Evolutionary conservation across 2,797 vertebrate species (phyloP), one percentile per base, ranked within the genome.

Genomic region (Mus caroli): DNA sequence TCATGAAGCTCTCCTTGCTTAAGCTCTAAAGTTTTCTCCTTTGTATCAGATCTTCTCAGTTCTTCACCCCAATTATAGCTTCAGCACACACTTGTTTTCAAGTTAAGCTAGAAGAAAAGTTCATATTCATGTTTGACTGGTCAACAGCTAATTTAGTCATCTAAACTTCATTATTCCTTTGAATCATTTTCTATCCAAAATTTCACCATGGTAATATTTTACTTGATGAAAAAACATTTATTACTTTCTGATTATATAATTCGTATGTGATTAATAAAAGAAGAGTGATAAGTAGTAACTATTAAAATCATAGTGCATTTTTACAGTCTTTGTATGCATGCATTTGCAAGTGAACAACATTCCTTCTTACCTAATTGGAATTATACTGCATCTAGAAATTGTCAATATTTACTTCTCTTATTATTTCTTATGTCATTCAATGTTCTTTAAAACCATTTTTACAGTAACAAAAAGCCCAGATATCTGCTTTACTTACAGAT

Each of bases 401-500:
- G 50, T 58, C 54, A 90, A 86, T 78, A 71, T 95, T 86, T 40
- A 73, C 26, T 93, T 96, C 15, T 4, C 12, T 97, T 95, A 95
- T 6, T 50, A 87, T 94, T 93, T 89, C 34, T 91, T 80, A 26
- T 34, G 17, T 37, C 26, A 62, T 76, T 92, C 26, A 93, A 12
- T 83, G 56, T 52, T 89, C 34, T 94, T 94, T 87, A 67, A 95
- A 92, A 95, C 52, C 3, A 93, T 58, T 93, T 94, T 94, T 10
- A 71, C 13, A 31, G n/a, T 43, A 93, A 90, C 60, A 93, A 88
- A 88, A 92, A 28, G 26, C 43, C 2, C 22, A 60, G 0, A 77
- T 37, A 78, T 62, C n/a, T 86, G 34, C 28, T 86, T 20, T 79
- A 79, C 73, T 24, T 95, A 46, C 54, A 88, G 6, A 64, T 82